These are phyloP conservation scores for Rhea pennata DNA, from an alignment of 2,113 vertebrate genomes.

Conservation along the genomic window DNA sequence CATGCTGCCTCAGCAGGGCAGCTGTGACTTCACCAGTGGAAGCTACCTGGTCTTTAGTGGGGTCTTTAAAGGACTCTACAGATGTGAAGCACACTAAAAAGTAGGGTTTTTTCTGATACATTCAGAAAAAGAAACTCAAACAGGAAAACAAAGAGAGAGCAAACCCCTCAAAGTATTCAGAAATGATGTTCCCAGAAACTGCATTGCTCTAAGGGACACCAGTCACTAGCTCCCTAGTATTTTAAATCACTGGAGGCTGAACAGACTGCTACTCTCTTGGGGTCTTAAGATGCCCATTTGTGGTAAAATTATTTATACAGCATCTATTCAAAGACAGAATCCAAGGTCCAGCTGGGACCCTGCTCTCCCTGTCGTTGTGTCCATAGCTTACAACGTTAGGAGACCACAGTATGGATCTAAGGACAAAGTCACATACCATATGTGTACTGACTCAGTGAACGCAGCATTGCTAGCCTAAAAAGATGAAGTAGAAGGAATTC, in stretches of 20 bases:
- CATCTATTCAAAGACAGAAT: not conserved
- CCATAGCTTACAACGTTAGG: not conserved
- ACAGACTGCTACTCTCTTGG: not conserved
- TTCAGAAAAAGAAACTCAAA: not conserved
- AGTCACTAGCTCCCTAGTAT: not conserved
- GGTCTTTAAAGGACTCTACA: not conserved
- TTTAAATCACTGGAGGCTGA: not conserved
- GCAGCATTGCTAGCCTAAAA: not conserved
- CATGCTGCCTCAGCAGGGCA: not conserved
- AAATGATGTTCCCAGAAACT: not conserved
- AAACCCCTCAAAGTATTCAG: not conserved
- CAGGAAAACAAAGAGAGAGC: not conserved
- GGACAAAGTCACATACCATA: not conserved
- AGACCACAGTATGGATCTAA: not conserved
- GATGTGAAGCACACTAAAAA: not conserved
- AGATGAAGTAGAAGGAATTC: not conserved
- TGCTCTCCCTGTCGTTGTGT: not conserved
- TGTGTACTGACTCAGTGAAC: not conserved
- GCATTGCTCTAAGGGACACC: not conserved
- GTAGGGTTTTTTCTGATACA: not conserved
- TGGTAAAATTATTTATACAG: not conserved
- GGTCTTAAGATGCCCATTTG: not conserved
- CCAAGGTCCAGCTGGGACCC: not conserved
- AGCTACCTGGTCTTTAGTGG: not conserved
- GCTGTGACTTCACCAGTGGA: not conserved